Conservation (phyloP, 2,797 vertebrate genomes). For the Catamblyrhynchus diadema region DNA sequence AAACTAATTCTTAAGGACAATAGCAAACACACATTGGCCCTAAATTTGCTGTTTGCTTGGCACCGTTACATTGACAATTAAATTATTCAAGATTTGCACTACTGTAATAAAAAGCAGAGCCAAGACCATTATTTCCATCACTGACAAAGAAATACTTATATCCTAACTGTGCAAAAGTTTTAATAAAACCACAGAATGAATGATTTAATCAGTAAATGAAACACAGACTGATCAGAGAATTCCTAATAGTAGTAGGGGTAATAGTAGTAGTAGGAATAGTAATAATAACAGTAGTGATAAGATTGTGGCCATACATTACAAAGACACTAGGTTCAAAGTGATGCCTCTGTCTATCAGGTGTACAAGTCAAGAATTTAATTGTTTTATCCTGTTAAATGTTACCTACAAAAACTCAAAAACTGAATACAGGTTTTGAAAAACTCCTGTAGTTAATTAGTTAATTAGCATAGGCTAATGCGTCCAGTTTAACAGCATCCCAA, state of each 20-base stretch:
- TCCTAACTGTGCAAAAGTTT: neutral
- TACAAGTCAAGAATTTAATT: neutral
- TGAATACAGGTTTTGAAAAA: neutral
- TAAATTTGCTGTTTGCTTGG: slow-evolving; percentile 6
- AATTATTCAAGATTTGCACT: neutral
- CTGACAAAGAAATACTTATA: neutral
- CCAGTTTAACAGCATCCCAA: neutral
- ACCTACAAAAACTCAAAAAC: neutral
- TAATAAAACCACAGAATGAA: neutral
- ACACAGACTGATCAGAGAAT: neutral
- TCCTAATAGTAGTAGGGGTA: neutral
- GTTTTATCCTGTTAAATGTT: neutral
- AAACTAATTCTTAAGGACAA: slow-evolving; percentile 28
- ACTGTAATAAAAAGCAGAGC: neutral
- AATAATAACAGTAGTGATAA: neutral
- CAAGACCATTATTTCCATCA: neutral
- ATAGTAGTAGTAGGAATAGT: neutral
- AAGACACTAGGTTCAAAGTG: neutral
- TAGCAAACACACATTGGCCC: neutral
- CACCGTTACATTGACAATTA: neutral
- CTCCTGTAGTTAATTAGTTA: neutral
- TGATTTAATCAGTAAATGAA: neutral
- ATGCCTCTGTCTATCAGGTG: neutral
- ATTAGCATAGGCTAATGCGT: neutral
- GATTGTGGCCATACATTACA: neutral